These are phyloP conservation scores for Pseudorhiza aurosa DNA, from an alignment of 30 jellyfish, hydroid and myxozoan genomes.

Conservation along the genomic window DNA sequence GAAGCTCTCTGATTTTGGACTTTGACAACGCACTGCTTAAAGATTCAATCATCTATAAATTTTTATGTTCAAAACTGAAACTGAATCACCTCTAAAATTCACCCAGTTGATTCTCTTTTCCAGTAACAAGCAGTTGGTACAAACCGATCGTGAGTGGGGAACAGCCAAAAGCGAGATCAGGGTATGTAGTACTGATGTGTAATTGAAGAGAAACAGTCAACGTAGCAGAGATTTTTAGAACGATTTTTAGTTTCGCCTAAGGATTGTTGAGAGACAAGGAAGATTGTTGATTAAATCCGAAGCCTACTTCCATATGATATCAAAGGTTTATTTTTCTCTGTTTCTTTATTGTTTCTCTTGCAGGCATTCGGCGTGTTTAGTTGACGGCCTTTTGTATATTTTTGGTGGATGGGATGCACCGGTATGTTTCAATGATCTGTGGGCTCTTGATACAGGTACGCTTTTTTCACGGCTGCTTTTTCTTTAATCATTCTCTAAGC, in stretches of 20 bases:
- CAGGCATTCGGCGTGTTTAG: constrained; percentile 75
- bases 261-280: neutral
- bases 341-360: neutral
- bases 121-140: constrained; percentile 84
- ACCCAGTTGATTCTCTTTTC: no score
- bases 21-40: no score
- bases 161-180: constrained; percentile 78
- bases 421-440: constrained; percentile 70
- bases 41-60: no score
- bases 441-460: constrained; percentile 79
- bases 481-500: no score
- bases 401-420: constrained; percentile 98
- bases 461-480: no score
- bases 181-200: no score
- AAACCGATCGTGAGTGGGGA: constrained; percentile 86
- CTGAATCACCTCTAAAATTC: no score
- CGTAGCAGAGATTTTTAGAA: no score
- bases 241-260: neutral
- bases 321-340: neutral
- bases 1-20: no score
- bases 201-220: no score
- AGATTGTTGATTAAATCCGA: neutral
- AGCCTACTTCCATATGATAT: neutral
- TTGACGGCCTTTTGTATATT: constrained; percentile 49
- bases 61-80: no score